Evolutionary conservation across 2,888 invertebrate genomes (phyloP).

Genomic region (Caprella mutica): DNA sequence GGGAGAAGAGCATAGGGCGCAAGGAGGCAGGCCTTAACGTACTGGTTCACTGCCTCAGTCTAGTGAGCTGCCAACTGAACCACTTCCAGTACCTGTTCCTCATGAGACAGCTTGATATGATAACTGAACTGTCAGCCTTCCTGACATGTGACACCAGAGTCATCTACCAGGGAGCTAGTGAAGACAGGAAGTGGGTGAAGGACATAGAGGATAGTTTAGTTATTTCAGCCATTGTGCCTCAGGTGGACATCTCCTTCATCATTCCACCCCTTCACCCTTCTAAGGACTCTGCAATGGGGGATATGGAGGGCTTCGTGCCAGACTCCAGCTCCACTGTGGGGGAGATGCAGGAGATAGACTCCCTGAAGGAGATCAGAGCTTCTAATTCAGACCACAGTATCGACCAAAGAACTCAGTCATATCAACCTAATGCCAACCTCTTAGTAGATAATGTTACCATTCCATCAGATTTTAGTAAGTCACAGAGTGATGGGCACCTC

Average conservation of each 20-base stretch:
- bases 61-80: conserved; percentile 80
- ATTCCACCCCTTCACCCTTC: conserved; percentile 73
- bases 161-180: conserved; percentile 22
- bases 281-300: conserved; percentile 54
- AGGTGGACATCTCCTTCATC: conserved; percentile 71
- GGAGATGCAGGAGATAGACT: conserved; percentile 60
- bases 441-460: no score
- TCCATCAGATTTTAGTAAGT: conserved; percentile 31
- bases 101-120: conserved; percentile 65
- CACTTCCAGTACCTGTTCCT: conserved; percentile 87
- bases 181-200: conserved; percentile 1
- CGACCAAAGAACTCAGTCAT: conserved; percentile 11
- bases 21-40: conserved; percentile 54
- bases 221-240: conserved; percentile 63
- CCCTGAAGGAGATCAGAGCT: conserved; percentile 22
- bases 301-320: conserved; percentile 70
- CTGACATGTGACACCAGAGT: conserved; percentile 56
- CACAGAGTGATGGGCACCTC: conserved; percentile 35
- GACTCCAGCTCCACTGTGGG: conserved; percentile 64
- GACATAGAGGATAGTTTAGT: conserved; percentile 34
- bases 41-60: conserved; percentile 66
- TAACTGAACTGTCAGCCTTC: conserved; percentile 66
- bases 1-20: neutral
- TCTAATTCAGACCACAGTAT: conserved; percentile 44
- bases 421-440: conserved; percentile 1